Conservation (phyloP, 2,113 vertebrate genomes). For the Lasiurus borealis region DNA sequence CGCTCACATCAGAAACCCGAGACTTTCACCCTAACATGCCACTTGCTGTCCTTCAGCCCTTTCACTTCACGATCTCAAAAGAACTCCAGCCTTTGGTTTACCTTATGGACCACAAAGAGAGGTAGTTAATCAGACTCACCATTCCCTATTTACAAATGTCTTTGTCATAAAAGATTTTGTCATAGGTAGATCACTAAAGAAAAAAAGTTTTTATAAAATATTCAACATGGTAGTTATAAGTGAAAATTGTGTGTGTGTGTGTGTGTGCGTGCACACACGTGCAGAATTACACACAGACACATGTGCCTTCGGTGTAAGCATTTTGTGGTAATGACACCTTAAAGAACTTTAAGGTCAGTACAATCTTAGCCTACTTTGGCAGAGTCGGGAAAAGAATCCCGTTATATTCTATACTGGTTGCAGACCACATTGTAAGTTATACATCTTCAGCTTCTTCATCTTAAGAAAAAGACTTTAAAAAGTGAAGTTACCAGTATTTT, state of each 20-base stretch:
- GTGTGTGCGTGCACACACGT: too few species aligned
- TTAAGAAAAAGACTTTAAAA: slow-evolving; percentile 32
- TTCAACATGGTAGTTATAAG: neutral
- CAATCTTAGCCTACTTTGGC: neutral
- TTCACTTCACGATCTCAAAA: neutral
- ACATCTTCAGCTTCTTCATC: neutral
- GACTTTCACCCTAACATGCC: neutral
- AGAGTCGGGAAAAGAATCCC: neutral
- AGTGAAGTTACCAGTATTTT: neutral
- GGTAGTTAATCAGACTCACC: neutral
- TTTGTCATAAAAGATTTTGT: slow-evolving; percentile 12
- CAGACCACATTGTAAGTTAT: neutral
- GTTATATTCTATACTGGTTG: neutral
- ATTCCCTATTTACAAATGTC: neutral
- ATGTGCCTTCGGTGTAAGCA: neutral
- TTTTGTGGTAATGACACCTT: neutral
- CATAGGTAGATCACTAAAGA: slow-evolving; percentile 4
- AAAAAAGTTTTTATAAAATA: slow-evolving; percentile 29
- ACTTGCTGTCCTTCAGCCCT: neutral
- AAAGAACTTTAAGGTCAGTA: neutral
- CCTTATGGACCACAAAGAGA: neutral
- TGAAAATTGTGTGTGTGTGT: neutral
- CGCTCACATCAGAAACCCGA: neutral
- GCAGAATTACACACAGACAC: neutral
- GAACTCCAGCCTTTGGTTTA: neutral